Evolutionary conservation across 2,888 invertebrate species (phyloP).

Genomic region (Thera obeliscata): DNA sequence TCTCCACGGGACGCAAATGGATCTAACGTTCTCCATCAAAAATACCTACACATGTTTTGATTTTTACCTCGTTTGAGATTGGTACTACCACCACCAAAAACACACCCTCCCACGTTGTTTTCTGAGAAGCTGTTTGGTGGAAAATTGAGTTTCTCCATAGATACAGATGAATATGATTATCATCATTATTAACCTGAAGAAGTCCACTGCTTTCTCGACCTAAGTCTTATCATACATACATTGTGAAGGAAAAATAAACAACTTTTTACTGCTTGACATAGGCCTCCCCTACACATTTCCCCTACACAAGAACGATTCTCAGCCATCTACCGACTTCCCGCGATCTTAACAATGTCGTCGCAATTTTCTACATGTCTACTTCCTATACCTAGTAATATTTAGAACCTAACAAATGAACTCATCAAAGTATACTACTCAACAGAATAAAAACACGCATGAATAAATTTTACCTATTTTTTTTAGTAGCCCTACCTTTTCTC

Average conservation of each 20-base stretch:
- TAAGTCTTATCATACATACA: too few relatives aligned
- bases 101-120: not conserved
- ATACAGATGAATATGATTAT: not conserved
- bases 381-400: not conserved
- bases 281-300: too few relatives aligned
- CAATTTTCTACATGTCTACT: not conserved
- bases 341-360: too few relatives aligned
- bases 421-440: not conserved
- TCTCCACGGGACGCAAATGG: slow-evolving; percentile 75
- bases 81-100: not conserved
- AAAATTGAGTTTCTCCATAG: not conserved
- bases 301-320: too few relatives aligned
- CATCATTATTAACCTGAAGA: too few relatives aligned
- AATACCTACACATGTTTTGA: slow-evolving; percentile 37
- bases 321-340: too few relatives aligned
- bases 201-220: too few relatives aligned
- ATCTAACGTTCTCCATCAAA: slow-evolving; percentile 53
- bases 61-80: slow-evolving; percentile 7
- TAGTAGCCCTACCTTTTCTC: slow-evolving; percentile 7
- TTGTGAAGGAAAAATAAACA: too few relatives aligned
- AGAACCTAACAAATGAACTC: not conserved
- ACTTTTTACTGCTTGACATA: too few relatives aligned
- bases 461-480: not conserved
- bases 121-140: not conserved
- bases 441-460: not conserved